A percentile compares a stretch with the other conserved stretches of the same genome.
Conservation (phyloP, 2,888 invertebrate species). For the Coelopa pilipes region DNA sequence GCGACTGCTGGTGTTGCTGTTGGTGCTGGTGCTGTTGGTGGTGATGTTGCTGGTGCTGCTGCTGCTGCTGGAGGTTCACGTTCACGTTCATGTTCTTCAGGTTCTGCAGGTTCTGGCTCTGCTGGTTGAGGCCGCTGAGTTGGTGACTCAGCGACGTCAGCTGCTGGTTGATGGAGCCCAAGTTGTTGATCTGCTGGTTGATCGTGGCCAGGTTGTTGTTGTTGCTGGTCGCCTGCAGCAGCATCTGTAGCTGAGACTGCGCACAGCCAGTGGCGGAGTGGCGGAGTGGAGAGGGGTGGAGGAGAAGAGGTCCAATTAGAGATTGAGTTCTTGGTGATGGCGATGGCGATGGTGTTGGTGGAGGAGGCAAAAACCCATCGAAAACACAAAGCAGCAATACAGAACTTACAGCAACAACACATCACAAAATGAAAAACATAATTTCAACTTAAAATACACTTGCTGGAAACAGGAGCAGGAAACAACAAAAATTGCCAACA, state of each 20-base stretch:
- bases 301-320: conserved; percentile 9
- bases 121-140: conserved; percentile 66
- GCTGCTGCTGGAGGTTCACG: conserved; percentile 50
- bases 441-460: too few relatives aligned
- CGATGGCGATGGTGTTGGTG: conserved; percentile 17
- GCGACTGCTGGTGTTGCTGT: conserved; percentile 36
- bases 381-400: conserved; percentile 5
- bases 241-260: conserved; percentile 63
- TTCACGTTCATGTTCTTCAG: conserved; percentile 57
- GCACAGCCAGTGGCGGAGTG: too few relatives aligned
- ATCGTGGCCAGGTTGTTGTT: conserved; percentile 66
- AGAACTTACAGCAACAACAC: conserved; percentile 41
- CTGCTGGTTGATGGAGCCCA: conserved; percentile 66
- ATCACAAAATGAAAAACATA: background rate
- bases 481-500: too few relatives aligned
- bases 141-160: conserved; percentile 64
- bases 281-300: conserved; percentile 20
- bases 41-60: conserved; percentile 44
- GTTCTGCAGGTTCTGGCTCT: conserved; percentile 66
- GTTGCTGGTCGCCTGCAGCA: conserved; percentile 63
- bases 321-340: conserved; percentile 6
- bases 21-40: conserved; percentile 44
- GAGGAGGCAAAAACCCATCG: conserved; percentile 21
- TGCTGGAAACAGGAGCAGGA: too few relatives aligned
- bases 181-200: conserved; percentile 65